Evolutionary conservation across 2,113 vertebrate species (phyloP).

Genomic region (Chrysochloris asiatica): DNA sequence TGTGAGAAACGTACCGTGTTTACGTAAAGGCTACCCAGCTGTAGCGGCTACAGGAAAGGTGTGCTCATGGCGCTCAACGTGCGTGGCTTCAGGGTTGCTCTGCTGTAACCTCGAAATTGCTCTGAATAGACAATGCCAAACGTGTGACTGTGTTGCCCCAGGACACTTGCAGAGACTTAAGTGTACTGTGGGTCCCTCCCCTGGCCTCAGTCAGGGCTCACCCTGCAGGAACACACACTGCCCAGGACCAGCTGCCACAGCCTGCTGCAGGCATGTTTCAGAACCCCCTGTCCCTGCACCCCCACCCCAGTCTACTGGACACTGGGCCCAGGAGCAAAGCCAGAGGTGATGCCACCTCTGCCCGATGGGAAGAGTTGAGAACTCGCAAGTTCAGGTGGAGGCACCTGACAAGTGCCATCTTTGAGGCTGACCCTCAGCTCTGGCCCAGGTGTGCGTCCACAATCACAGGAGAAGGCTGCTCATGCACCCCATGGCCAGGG

Average conservation of each 20-base stretch:
- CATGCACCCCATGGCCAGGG: neutral
- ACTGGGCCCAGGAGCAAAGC: neutral
- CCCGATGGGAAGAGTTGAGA: no score
- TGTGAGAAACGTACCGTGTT: fast-evolving
- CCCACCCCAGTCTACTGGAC: no score
- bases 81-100: neutral
- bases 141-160: fast-evolving
- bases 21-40: neutral
- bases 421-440: neutral
- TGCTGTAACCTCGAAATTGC: neutral
- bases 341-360: no score
- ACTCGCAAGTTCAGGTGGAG: no score
- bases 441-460: neutral
- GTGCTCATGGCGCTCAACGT: neutral
- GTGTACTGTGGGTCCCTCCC: neutral
- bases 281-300: neutral
- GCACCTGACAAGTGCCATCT: neutral
- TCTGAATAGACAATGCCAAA: neutral
- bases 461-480: neutral
- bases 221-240: neutral
- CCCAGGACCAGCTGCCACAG: no score
- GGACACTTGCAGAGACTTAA: fast-evolving
- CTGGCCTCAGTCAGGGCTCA: neutral
- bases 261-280: neutral
- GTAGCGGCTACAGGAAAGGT: neutral